Conservation (phyloP, 2,888 invertebrate genomes). For the Galeruca laticollis region DNA sequence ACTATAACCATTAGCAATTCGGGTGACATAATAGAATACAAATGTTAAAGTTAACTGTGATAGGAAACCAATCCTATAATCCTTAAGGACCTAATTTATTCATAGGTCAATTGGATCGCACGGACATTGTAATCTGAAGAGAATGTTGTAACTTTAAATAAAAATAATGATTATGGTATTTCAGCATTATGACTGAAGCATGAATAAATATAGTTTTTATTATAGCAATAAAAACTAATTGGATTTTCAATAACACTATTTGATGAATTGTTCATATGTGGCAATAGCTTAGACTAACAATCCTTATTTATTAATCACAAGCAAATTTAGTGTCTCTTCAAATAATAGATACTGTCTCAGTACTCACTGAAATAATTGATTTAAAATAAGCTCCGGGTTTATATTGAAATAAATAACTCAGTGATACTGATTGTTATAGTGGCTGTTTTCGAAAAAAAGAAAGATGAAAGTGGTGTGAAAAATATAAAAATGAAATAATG, state of each 20-base stretch:
- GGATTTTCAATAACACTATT: not conserved
- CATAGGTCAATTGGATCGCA: not conserved
- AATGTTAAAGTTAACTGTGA: not conserved
- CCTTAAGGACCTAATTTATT: not conserved
- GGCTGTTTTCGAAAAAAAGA: too few relatives aligned
- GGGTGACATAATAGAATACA: conserved; percentile 4
- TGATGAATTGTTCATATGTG: too few relatives aligned
- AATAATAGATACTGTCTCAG: too few relatives aligned
- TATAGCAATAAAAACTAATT: not conserved
- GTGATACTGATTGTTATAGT: too few relatives aligned
- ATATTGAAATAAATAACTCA: too few relatives aligned
- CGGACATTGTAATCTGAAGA: not conserved
- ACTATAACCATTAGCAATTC: not conserved
- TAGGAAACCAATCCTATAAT: not conserved
- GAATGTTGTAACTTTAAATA: not conserved
- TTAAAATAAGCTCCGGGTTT: too few relatives aligned
- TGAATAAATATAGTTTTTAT: not conserved
- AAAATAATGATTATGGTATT: not conserved
- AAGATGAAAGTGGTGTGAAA: too few relatives aligned
- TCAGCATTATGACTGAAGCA: not conserved
- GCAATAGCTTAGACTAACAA: too few relatives aligned
- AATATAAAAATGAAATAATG: too few relatives aligned
- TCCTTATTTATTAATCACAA: too few relatives aligned
- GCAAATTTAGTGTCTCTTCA: too few relatives aligned
- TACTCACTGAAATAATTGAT: too few relatives aligned